Conservation (phyloP, 2,797 vertebrate genomes). For the Acanthurus leucopareius region DNA sequence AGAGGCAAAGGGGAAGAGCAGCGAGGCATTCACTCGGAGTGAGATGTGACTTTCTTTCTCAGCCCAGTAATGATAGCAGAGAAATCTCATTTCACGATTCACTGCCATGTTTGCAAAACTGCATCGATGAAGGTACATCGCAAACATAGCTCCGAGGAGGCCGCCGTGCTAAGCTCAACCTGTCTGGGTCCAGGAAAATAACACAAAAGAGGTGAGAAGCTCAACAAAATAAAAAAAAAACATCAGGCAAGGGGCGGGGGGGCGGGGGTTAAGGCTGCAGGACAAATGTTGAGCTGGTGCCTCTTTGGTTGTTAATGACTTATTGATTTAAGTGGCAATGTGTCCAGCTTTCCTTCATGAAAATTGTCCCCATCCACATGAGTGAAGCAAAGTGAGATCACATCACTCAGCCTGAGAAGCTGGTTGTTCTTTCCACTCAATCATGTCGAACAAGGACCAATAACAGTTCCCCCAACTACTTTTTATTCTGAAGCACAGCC, state of each 20-base stretch:
- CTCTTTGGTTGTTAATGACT: slow-evolving; percentile 85
- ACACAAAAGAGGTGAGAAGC: slow-evolving; percentile 59
- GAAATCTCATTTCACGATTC: slow-evolving; percentile 88
- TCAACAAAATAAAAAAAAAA: slow-evolving; percentile 66
- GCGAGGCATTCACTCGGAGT: slow-evolving; percentile 72
- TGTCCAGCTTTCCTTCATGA: slow-evolving; percentile 42
- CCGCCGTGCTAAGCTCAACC: slow-evolving; percentile 60
- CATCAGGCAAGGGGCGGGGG: slow-evolving; percentile 35
- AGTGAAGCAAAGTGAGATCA: slow-evolving; percentile 43
- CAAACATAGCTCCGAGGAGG: slow-evolving; percentile 59
- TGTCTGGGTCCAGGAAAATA: slow-evolving; percentile 64
- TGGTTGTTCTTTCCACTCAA: slow-evolving; percentile 76
- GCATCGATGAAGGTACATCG: slow-evolving; percentile 65
- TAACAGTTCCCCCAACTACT: slow-evolving; percentile 42
- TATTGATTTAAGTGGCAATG: slow-evolving; percentile 80
- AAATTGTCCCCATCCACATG: slow-evolving; percentile 45
- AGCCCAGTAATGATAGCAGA: slow-evolving; percentile 75
- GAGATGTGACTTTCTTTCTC: slow-evolving; percentile 76
- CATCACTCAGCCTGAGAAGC: slow-evolving; percentile 59
- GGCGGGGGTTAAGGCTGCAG: slow-evolving; percentile 48
- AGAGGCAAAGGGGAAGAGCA: slow-evolving; percentile 54
- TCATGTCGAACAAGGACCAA: slow-evolving; percentile 58
- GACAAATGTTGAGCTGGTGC: slow-evolving; percentile 67
- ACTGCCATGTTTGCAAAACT: slow-evolving; percentile 82
- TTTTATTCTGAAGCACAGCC: neutral